Evolutionary conservation across 2,888 invertebrate species (phyloP), one percentile per base, ranked within the genome.

Genomic region (Parthenolecanium corni): DNA sequence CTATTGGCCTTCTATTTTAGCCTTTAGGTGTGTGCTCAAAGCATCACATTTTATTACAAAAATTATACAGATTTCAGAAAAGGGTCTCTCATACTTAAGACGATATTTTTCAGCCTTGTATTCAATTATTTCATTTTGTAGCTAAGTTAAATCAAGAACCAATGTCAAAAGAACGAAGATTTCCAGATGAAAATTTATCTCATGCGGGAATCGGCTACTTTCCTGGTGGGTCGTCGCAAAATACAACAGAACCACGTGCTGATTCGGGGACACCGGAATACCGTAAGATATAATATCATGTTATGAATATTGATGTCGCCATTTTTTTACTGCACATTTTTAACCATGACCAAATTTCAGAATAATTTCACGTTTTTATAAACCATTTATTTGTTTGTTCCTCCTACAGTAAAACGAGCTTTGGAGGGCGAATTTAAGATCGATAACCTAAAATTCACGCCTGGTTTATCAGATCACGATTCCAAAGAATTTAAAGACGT

Each of bases 391-490:
- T 44, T 20, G 9, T 5, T 20, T 18, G n/a, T 44, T 44, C n/a
- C 20, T 44, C 44, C 9, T 24, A 23, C 75, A 81, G 86, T 88
- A 66, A 83, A 85, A 56, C 76, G 80, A 70, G 82, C 83, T 2
- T 70, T 86, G 47, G 84, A 86, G 73, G 85, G 85, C 2, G 78
- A 81, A 69, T 71, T 87, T 62, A 79, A 74, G 64, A 78, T 88
- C 38, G 82, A 84, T 68, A 83, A 85, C 70, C 76, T 83, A 68
- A 77, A 80, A 47, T 86, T 80, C 73, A 76, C 76, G 11, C 74
- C 78, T 1, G 80, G 78, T 21, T 75, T 86, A 47, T 72, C 75
- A 38, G 77, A 85, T 69, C 76, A 76, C 18, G 81, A 81, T 42
- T 84, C 84, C 61, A 72, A 77, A 16, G 79, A 81, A 68, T 86